Percentiles rank a stretch among this genome's conserved stretches.
These are phyloP conservation scores for Anarsia innoxiella DNA, from an alignment of 2,888 invertebrate genomes.

Conservation along the genomic window DNA sequence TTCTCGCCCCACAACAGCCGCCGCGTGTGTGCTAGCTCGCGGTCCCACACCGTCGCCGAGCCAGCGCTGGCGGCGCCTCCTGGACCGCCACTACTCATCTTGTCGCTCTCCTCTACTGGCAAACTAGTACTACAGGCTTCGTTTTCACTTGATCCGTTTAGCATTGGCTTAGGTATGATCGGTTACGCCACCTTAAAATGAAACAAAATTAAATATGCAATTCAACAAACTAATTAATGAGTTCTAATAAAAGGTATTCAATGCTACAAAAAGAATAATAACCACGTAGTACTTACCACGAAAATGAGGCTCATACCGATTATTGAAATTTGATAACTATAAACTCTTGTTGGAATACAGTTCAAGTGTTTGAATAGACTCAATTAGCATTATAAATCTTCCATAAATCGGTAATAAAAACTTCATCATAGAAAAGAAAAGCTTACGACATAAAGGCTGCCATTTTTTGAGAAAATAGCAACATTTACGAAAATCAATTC, in stretches of 20 bases:
- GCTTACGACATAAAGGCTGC: constrained; percentile 74
- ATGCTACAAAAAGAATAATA: constrained; percentile 47
- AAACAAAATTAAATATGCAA: not conserved
- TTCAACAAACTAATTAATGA: not conserved
- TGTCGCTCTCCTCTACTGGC: constrained; percentile 35
- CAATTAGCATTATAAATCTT: constrained; percentile 52
- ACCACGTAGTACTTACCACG: constrained; percentile 70
- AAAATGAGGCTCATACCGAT: constrained; percentile 49
- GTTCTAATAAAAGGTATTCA: not conserved
- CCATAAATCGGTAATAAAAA: constrained; percentile 49
- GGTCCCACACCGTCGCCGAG: constrained; percentile 52
- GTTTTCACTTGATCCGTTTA: constrained; percentile 40
- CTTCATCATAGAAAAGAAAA: constrained; percentile 60
- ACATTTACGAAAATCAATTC: too few species aligned
- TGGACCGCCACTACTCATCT: constrained; percentile 55
- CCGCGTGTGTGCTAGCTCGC: constrained; percentile 83
- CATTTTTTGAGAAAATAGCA: constrained; percentile 63
- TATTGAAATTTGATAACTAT: constrained; percentile 39
- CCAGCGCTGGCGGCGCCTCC: constrained; percentile 67
- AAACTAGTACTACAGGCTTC: constrained; percentile 34
- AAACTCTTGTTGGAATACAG: constrained; percentile 34
- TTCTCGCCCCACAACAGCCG: constrained; percentile 89
- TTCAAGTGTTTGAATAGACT: constrained; percentile 38
- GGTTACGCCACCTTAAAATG: constrained; percentile 40
- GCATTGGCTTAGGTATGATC: constrained; percentile 44